Base-by-base conservation (phyloP, 1,140 invertebrate genomes). In the Drosophila dunni region DNA sequence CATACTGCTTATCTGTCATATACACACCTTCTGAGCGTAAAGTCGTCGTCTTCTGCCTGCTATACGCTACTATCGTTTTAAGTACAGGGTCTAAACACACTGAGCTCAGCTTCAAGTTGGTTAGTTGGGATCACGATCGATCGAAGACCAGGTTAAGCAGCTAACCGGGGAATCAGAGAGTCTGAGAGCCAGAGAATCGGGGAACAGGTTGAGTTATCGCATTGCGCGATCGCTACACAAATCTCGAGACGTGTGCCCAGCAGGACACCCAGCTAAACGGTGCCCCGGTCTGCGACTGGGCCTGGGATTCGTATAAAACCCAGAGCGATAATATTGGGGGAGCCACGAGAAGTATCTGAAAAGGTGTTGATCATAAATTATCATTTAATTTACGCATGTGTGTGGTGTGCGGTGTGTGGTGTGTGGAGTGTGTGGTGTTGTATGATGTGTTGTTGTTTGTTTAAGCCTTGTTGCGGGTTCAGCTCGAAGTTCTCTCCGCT, bases 331-430 rank as follows among this genome's bases (percentile, higher is more conserved):
- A 29, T 29, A 29, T 29, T 29, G 48, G 60, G 62, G 40, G 11
- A 17, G 15, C 46, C 60, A 68, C 57, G 53, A 79, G 79, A 84
- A 75, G 80, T 74, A 88, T 71, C 77, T 89, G 80, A 80, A 88
- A 88, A 88, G 83, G 83, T 88, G 83, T 88, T 88, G 83, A 88
- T 88, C 83, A 88, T 88, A 88, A 88, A 88, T 88, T 88, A 89
- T 88, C 83, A 88, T 88, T 88, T 88, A 88, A 88, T 88, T 84
- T 89, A 88, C 83, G 83, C 77, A 80, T 88, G 80, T 86, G 84
- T 88, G 83, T 86, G 74, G 73, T 72, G 81, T 81, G 74, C 74
- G 57, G 54, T 83, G 75, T 79, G 24, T 29, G 24, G 24, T 29
- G 24, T 29, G 24, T 29, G 24, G 24, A 5, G 24, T 78, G 79